Base-by-base conservation (phyloP, 2,113 vertebrate genomes). In the Cavia aperea region DNA sequence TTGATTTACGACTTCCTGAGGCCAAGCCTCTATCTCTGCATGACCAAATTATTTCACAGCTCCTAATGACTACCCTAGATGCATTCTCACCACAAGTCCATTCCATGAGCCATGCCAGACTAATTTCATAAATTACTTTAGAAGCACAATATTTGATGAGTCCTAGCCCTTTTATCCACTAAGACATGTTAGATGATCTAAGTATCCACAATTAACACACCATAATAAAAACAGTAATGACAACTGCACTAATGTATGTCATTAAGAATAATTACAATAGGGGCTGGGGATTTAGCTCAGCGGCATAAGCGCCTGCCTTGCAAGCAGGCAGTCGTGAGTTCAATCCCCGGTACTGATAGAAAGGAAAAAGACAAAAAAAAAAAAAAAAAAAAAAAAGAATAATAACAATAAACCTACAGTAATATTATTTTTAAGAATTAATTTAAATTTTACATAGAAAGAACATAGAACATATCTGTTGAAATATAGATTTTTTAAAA, bases 111-210 rank as follows among this genome's bases (percentile, higher is more conserved):
- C n/a, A 65, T 18, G 33, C 24, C 60, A 88, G 56, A 51, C 56
- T 90, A 58, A 95, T 65, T 81, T 91, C 86, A 91, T 54, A 86
- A 88, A 88, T 75, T 92, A 92, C 68, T 93, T 86, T 36, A 93
- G 94, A 95, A 60, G 63, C 7, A 51, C 51, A 86, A 82, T 29
- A 7, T 70, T 83, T 75, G 36, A 31, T 54, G 86, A 62, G 24
- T 92, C 31, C 77, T 72, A 72, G 10, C 9, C 89, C 54, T 90
- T 26, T 46, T 39, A 88, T 51, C 18, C 66, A 68, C 36, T 49
- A 43, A 56, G 62, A 29, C 43, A 75, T 19, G 2, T 49, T 81
- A 91, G 33, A 65, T 79, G 58, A 93, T n/a, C 13, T 70, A 77
- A n/a, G 43, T 51, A 51, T 79, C 49, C 63, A 88, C 10, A 3